A percentile compares a stretch with the other conserved stretches of the same genome.
Evolutionary conservation across 2,797 vertebrate species (phyloP).

Genomic region (Gobio occitaniae): DNA sequence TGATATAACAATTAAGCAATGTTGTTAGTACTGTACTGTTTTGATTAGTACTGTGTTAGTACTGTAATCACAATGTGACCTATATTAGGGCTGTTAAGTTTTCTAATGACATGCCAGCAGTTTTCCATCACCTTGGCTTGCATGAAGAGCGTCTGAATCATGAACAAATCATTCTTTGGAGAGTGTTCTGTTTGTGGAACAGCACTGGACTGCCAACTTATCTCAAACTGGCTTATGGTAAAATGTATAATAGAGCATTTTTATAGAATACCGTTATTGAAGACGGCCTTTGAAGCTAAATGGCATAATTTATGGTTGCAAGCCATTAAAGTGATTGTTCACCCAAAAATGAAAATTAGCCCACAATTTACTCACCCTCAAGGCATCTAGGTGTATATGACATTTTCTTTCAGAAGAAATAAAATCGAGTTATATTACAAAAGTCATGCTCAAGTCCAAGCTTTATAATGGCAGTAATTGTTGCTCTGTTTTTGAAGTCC

Average conservation of each 20-base stretch:
- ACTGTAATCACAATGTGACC: background rate
- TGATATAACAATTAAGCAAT: background rate
- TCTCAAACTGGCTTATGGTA: slow-evolving; percentile 5
- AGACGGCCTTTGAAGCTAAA: no score
- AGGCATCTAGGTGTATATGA: no score
- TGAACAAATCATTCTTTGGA: background rate
- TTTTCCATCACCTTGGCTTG: background rate
- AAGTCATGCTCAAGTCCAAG: no score
- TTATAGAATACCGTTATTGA: no score
- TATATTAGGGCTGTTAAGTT: background rate
- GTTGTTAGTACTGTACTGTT: background rate
- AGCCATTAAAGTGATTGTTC: no score
- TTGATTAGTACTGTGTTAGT: background rate
- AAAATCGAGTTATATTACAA: no score
- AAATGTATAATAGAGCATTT: background rate
- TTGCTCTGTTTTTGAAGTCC: no score
- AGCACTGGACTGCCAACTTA: background rate
- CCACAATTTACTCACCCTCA: no score
- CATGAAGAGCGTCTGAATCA: background rate
- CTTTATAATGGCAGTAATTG: no score
- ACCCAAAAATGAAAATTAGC: no score
- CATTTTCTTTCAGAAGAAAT: no score
- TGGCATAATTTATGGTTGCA: no score
- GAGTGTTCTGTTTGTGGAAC: background rate
- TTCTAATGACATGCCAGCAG: background rate